phyloP scores from a whole-genome alignment of 2,113 vertebrate genomes.

The Ursus arctos region DNA sequence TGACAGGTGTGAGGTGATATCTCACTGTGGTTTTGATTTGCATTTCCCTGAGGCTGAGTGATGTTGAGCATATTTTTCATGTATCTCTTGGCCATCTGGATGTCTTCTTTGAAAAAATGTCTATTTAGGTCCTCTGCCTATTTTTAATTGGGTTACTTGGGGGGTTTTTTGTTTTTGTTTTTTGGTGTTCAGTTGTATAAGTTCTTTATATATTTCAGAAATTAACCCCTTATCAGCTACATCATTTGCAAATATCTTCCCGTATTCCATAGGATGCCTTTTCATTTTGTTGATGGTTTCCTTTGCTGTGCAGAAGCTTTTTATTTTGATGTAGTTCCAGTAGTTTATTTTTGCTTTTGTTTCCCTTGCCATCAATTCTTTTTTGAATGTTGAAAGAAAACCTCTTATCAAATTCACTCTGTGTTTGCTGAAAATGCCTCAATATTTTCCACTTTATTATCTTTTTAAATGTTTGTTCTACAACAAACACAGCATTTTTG shows the following conservation, averaged over 20 bases:
- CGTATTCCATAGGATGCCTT: neutral
- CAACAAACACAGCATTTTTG: neutral
- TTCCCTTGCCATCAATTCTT: neutral
- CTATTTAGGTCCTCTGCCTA: neutral
- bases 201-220: neutral
- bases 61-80: neutral
- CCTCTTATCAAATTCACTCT: neutral
- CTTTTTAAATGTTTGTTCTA: neutral
- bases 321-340: neutral
- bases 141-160: neutral
- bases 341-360: neutral
- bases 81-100: neutral
- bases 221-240: neutral
- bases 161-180: neutral
- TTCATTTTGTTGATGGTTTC: neutral
- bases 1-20: neutral
- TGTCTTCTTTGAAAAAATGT: neutral
- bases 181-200: neutral
- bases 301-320: neutral
- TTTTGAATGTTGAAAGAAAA: constrained; percentile 21
- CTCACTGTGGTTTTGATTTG: neutral
- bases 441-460: neutral
- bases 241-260: neutral
- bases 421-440: neutral
- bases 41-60: neutral